Conservation (phyloP, 2,888 invertebrate species). For the Plutella xylostella region DNA sequence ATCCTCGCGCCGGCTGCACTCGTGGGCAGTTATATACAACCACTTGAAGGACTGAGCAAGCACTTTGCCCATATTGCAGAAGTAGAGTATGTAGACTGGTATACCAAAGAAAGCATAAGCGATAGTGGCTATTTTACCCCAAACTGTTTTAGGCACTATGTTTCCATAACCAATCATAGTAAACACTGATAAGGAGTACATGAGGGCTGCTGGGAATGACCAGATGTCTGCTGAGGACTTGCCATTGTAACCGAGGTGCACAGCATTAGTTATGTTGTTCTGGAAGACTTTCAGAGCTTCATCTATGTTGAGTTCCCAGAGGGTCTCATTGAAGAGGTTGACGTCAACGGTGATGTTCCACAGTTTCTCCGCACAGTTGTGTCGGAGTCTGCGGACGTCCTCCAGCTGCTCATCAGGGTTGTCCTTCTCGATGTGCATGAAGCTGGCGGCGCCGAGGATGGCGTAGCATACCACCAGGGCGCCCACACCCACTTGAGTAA, state of each 20-base stretch:
- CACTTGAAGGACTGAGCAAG: conserved; percentile 85
- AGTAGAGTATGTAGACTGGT: conserved; percentile 87
- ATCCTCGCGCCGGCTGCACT: conserved; percentile 72
- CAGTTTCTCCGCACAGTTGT: conserved; percentile 71
- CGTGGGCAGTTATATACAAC: conserved; percentile 80
- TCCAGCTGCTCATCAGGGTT: conserved; percentile 60
- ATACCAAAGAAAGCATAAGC: conserved; percentile 90
- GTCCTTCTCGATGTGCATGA: conserved; percentile 81
- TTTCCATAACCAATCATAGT: conserved; percentile 95
- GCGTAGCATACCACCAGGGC: conserved; percentile 89
- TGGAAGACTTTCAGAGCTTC: conserved; percentile 75
- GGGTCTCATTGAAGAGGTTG: conserved; percentile 76
- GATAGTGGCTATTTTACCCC: conserved; percentile 87
- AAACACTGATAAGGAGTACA: conserved; percentile 90
- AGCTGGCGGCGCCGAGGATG: conserved; percentile 85
- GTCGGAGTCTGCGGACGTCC: conserved; percentile 62
- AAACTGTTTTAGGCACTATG: conserved; percentile 82
- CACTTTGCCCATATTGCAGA: conserved; percentile 90
- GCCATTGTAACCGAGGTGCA: conserved; percentile 81
- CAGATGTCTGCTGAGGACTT: conserved; percentile 77
- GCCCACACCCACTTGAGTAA: conserved; percentile 91
- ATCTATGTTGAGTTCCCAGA: conserved; percentile 73
- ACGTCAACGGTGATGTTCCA: conserved; percentile 77
- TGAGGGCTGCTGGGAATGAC: conserved; percentile 89
- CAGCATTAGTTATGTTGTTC: conserved; percentile 72